Evolutionary conservation across 2,797 vertebrate species (phyloP), one percentile per base, ranked within the genome.

Genomic region (Poecilia velifera): DNA sequence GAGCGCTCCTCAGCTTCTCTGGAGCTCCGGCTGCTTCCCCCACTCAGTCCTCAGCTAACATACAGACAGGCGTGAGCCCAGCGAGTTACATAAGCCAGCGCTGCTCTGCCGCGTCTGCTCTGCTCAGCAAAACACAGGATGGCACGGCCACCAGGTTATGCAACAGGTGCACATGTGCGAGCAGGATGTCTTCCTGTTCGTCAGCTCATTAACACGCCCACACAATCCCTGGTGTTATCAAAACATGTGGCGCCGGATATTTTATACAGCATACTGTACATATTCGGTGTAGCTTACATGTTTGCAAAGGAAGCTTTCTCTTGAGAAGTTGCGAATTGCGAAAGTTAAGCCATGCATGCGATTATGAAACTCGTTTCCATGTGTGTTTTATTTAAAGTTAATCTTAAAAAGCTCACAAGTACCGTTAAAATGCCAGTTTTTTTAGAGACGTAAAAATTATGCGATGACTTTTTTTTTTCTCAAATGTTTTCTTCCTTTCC

Each of bases 151-250:
- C 87, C 86, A 91, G 89, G 92, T 96, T 95, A 96, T 91, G 94
- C 94, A 96, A 95, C 95, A 95, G 94, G 95, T 95, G 94, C 93
- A 93, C 95, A 96, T 94, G 95, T 94, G 94, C 92, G 81, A 74
- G 91, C 91, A 92, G 93, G 90, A 92, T 90, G 91, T 91, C 87
- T 93, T 75, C 87, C 86, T 89, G 90, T 90, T 89, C 84, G 77
- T 77, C 76, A 41, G 84, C 87, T 92, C 89, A 89, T 91, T 86
- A 89, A 87, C 85, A 90, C 87, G 80, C 86, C 92, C 86, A 92
- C 89, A 79, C 85, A 82, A 82, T 84, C 59, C 80, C 78, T 80
- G 47, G 66, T 80, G 76, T 86, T 86, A 86, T 82, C 80, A 89
- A 83, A 89, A 90, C 86, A 90, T 79, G 82, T 84, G 87, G 82